Evolutionary conservation across 2,113 vertebrate genomes (phyloP).

Genomic region (Hemicordylus capensis): DNA sequence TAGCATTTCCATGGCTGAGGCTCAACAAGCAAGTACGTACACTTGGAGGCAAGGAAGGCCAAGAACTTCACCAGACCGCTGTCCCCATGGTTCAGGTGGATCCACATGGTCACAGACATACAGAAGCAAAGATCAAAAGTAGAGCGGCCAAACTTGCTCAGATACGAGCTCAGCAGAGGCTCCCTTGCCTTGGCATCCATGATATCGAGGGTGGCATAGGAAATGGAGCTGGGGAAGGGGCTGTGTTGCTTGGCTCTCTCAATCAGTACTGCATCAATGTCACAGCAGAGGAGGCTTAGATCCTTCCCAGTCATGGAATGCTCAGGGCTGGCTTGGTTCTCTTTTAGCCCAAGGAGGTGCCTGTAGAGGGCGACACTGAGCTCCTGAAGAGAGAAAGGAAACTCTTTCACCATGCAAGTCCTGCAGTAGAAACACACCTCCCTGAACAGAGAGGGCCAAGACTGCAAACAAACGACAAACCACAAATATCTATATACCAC

Average conservation of each 20-base stretch:
- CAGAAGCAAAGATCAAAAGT: conserved; percentile 87
- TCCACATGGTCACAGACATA: conserved; percentile 96
- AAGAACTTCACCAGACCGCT: conserved; percentile 82
- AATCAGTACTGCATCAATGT: conserved; percentile 86
- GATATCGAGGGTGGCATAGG: conserved; percentile 86
- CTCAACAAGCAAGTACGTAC: conserved; percentile 85
- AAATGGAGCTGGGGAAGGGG: conserved; percentile 80
- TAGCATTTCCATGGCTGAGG: conserved; percentile 96
- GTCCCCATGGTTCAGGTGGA: conserved; percentile 93
- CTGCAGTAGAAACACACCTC: neutral
- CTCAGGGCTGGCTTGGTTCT: conserved; percentile 27
- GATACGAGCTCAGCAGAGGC: conserved; percentile 72
- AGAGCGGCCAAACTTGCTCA: conserved; percentile 74
- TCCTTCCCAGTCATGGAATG: conserved; percentile 34
- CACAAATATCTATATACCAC: no score
- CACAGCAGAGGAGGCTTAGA: conserved; percentile 86
- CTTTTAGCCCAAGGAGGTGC: conserved; percentile 76
- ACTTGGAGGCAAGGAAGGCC: conserved; percentile 78
- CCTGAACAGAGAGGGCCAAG: neutral
- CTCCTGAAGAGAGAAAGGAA: conserved; percentile 78
- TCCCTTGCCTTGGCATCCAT: conserved; percentile 71
- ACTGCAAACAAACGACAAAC: no score
- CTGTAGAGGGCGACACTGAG: conserved; percentile 88
- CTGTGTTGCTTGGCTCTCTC: conserved; percentile 80
- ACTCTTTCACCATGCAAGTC: neutral